These are phyloP conservation scores for Oligia strigilis DNA, from an alignment of 2,888 invertebrate genomes.

Conservation along the genomic window DNA sequence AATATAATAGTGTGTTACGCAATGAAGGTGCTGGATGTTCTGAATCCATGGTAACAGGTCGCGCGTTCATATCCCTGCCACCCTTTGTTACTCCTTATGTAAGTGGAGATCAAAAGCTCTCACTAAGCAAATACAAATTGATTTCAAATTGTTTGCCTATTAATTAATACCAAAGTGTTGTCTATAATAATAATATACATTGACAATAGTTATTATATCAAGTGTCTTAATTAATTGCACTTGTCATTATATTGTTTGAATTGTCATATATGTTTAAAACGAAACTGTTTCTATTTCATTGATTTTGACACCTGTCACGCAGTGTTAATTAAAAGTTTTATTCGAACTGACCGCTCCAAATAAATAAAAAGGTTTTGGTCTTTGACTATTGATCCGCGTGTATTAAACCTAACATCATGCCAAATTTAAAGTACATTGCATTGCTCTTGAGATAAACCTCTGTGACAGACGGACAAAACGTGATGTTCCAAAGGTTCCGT, in stretches of 20 bases:
- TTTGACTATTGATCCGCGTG: not conserved
- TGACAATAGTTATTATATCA: not conserved
- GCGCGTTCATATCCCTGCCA: too few species aligned
- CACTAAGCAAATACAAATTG: too few species aligned
- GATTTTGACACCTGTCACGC: not conserved
- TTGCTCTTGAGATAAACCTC: too few species aligned
- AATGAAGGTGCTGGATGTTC: too few species aligned
- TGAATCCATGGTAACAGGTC: too few species aligned
- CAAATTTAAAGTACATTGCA: not conserved
- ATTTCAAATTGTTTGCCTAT: conserved; percentile 2
- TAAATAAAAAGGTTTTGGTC: not conserved
- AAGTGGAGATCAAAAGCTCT: too few species aligned
- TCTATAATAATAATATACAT: not conserved
- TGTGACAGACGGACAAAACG: not conserved
- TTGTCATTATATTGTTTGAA: not conserved
- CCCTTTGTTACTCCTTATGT: too few species aligned
- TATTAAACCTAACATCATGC: not conserved
- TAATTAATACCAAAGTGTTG: not conserved
- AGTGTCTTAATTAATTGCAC: not conserved
- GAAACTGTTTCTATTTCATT: too few species aligned
- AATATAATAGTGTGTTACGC: too few species aligned
- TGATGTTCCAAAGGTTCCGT: too few species aligned
- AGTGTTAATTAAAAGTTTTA: not conserved
- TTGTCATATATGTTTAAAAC: too few species aligned
- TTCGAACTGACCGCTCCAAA: not conserved